phyloP scores from a whole-genome alignment of 2,888 invertebrate species.

The Orthonychiurus folsomi region DNA sequence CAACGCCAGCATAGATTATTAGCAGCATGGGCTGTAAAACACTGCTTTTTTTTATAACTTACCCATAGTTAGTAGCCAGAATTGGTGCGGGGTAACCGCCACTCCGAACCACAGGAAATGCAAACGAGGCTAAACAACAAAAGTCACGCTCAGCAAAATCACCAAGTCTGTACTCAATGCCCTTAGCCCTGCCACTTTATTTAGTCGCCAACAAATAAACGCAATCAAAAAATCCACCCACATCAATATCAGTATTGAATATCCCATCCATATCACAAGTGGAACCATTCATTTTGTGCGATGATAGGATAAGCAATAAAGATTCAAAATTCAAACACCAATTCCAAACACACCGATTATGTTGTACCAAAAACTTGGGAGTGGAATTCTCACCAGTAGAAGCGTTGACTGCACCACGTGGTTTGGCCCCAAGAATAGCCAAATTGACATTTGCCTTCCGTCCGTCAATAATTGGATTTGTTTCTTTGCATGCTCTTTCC shows the following conservation, averaged over 20 bases:
- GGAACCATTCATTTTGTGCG: not conserved
- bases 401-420: conserved; percentile 64
- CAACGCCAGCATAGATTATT: not conserved
- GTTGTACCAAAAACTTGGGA: not conserved
- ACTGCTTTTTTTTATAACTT: conserved; percentile 60
- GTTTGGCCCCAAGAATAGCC: conserved; percentile 94
- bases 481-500: conserved; percentile 92
- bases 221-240: not conserved
- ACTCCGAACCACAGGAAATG: conserved; percentile 60
- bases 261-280: too few relatives aligned
- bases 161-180: too few relatives aligned
- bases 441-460: conserved; percentile 97
- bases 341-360: not conserved
- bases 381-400: conserved; percentile 3
- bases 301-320: not conserved
- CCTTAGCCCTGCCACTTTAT: too few relatives aligned
- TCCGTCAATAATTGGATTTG: conserved; percentile 96
- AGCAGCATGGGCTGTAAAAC: not conserved
- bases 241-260: too few relatives aligned
- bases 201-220: conserved; percentile 15
- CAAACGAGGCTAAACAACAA: conserved; percentile 52
- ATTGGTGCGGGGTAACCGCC: conserved; percentile 69
- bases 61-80: conserved; percentile 71
- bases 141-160: conserved; percentile 26
- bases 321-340: not conserved